Evolutionary conservation across 2,113 vertebrate species (phyloP).

Genomic region (Archocentrus centrarchus): DNA sequence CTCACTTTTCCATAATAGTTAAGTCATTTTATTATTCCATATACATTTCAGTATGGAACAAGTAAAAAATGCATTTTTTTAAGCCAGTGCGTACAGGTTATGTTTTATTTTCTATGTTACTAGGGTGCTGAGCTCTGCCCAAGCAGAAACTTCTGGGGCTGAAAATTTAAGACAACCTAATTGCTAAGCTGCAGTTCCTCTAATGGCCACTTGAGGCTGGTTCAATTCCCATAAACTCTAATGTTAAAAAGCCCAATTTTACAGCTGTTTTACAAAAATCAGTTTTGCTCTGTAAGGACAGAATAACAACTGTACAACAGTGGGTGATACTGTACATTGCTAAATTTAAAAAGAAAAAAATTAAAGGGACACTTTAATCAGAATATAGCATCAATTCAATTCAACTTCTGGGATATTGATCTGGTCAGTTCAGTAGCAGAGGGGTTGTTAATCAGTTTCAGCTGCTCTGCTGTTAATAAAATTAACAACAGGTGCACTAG

Average conservation of each 20-base stretch:
- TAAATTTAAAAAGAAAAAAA: too few species aligned
- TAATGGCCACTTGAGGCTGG: background rate
- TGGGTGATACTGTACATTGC: background rate
- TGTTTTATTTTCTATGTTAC: background rate
- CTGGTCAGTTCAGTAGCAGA: too few species aligned
- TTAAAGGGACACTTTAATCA: too few species aligned
- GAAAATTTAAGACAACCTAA: background rate
- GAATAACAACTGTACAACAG: background rate
- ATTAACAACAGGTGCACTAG: too few species aligned
- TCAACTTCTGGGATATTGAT: too few species aligned
- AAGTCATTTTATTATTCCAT: background rate
- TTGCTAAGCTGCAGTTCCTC: background rate
- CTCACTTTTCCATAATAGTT: too few species aligned
- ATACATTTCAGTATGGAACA: background rate
- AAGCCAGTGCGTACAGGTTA: background rate
- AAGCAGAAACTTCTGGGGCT: background rate
- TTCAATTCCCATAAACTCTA: too few species aligned
- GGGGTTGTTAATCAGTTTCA: too few species aligned
- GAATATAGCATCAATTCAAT: too few species aligned
- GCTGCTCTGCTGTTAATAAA: too few species aligned
- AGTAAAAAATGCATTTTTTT: background rate
- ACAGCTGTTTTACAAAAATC: background rate
- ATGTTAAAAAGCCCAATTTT: background rate
- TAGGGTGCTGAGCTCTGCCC: too few species aligned
- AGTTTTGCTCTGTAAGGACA: background rate